Evolutionary conservation across 2,888 invertebrate genomes (phyloP).

Genomic region (Ectobius pallidus): DNA sequence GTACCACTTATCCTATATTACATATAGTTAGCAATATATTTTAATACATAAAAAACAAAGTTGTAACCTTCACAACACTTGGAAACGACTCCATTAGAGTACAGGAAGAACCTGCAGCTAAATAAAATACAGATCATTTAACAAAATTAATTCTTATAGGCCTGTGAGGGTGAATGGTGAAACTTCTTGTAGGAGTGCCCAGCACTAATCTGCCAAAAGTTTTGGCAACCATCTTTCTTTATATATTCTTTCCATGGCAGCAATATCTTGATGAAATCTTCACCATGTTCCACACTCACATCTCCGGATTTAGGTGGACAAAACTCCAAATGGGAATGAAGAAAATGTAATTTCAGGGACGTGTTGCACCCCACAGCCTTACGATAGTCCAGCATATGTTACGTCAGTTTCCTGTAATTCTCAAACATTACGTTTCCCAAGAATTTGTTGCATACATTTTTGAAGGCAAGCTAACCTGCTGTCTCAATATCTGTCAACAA

Average conservation of each 20-base stretch:
- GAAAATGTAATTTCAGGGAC: too few relatives aligned
- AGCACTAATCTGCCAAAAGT: background rate
- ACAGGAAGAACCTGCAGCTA: background rate
- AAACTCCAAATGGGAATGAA: background rate
- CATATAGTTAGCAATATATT: background rate
- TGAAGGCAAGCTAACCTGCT: background rate
- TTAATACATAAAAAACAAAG: background rate
- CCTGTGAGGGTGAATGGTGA: background rate
- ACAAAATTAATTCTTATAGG: too few relatives aligned
- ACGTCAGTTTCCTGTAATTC: constrained; percentile 11
- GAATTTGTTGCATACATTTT: background rate
- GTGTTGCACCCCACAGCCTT: background rate
- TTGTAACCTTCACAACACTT: background rate
- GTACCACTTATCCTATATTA: background rate
- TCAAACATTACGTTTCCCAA: background rate
- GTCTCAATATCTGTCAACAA: constrained; percentile 17
- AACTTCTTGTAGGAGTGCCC: background rate
- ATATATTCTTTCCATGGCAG: background rate
- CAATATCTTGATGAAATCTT: too few relatives aligned
- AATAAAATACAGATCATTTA: background rate
- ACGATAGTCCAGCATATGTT: background rate
- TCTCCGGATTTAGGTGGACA: background rate
- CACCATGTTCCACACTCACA: background rate
- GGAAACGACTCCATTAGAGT: too few relatives aligned
- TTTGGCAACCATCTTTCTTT: background rate